These are phyloP conservation scores for Physella acuta DNA, from an alignment of 1,140 invertebrate species.

Conservation along the genomic window DNA sequence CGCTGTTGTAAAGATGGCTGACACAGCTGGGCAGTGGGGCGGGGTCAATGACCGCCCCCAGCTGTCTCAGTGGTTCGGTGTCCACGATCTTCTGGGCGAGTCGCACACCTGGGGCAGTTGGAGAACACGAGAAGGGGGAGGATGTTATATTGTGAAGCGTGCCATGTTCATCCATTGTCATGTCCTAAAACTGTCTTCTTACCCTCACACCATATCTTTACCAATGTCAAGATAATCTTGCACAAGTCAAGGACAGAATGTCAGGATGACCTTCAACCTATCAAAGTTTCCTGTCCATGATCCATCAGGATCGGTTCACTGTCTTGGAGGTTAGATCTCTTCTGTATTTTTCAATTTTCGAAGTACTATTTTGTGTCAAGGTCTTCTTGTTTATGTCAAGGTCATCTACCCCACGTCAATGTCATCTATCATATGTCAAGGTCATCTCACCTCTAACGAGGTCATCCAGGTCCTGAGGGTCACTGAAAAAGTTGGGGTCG, in stretches of 20 bases:
- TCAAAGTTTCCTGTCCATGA: not conserved
- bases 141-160: no score
- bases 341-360: not conserved
- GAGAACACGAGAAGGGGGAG: no score
- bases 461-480: constrained; percentile 36
- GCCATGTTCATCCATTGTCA: no score
- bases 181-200: no score
- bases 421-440: not conserved
- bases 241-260: not conserved
- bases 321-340: not conserved
- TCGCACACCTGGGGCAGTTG: constrained; percentile 32
- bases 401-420: not conserved
- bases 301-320: not conserved
- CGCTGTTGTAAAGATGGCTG: constrained; percentile 31
- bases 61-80: constrained; percentile 28
- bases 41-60: constrained; percentile 29
- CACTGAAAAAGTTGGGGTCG: constrained; percentile 66
- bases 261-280: not conserved
- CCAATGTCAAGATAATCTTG: no score
- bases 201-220: no score
- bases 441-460: constrained; percentile 37
- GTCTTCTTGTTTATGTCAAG: not conserved
- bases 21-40: constrained; percentile 28
- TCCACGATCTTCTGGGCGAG: constrained; percentile 25
- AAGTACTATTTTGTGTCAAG: not conserved